These are phyloP conservation scores for Drosophila ohnishii DNA, from an alignment of 1,140 invertebrate species.

Conservation along the genomic window DNA sequence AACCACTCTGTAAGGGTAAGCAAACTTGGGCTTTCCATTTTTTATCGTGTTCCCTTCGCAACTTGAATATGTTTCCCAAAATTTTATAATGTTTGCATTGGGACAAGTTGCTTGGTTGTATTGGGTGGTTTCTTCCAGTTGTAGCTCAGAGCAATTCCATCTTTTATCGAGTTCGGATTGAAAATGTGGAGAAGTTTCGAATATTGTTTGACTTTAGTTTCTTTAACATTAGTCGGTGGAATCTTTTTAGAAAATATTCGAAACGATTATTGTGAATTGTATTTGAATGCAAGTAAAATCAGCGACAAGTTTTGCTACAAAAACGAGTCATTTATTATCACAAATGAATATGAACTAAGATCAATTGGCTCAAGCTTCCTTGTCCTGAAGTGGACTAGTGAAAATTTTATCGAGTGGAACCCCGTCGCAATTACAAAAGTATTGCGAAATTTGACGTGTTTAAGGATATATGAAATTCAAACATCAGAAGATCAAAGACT, in stretches of 20 bases:
- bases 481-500: background rate
- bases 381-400: background rate
- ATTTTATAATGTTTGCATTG: background rate
- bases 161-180: background rate
- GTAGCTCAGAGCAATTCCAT: background rate
- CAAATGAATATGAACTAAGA: background rate
- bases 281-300: too few relatives aligned
- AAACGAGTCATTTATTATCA: background rate
- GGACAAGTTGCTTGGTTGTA: too few relatives aligned
- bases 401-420: background rate
- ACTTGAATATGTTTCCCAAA: background rate
- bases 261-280: background rate
- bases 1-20: too few relatives aligned
- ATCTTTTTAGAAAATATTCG: background rate
- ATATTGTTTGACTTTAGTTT: background rate
- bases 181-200: background rate
- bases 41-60: background rate
- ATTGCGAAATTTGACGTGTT: too few relatives aligned
- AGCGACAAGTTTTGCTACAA: background rate
- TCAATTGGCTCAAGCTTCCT: background rate
- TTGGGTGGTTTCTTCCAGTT: background rate
- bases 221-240: background rate
- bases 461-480: background rate
- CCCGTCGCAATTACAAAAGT: background rate
- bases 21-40: too few relatives aligned